phyloP scores from a whole-genome alignment of 1,140 invertebrate genomes.

The Amyelois transitella region DNA sequence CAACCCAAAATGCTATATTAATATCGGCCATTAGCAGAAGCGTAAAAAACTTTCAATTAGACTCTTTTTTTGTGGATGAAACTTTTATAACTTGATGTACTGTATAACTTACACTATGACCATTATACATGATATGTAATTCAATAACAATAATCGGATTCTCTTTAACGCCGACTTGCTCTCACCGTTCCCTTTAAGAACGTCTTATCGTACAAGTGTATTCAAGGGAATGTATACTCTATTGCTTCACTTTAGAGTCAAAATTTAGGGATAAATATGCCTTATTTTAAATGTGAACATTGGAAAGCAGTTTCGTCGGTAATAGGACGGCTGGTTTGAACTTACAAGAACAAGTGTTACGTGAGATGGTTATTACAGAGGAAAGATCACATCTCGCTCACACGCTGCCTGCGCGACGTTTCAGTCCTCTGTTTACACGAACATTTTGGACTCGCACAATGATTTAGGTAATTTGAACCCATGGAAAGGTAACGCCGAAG shows the following conservation, averaged over 20 bases:
- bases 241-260: not conserved
- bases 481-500: too few species aligned
- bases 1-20: too few species aligned
- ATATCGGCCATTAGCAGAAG: too few species aligned
- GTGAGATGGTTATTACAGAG: constrained; percentile 6
- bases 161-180: constrained; percentile 23
- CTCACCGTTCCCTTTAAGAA: not conserved
- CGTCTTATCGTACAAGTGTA: not conserved
- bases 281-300: constrained; percentile 1
- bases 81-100: too few species aligned
- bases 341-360: constrained; percentile 39
- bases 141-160: constrained; percentile 31
- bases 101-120: constrained; percentile 1
- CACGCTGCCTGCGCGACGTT: too few species aligned
- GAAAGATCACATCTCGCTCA: too few species aligned
- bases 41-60: too few species aligned
- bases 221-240: not conserved
- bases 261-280: not conserved
- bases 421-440: too few species aligned
- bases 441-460: too few species aligned
- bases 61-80: too few species aligned
- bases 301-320: constrained; percentile 15
- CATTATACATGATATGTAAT: constrained; percentile 19
- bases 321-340: constrained; percentile 32
- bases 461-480: too few species aligned